These are phyloP conservation scores for Spodoptera litura DNA, from an alignment of 1,140 invertebrate species.

Conservation along the genomic window DNA sequence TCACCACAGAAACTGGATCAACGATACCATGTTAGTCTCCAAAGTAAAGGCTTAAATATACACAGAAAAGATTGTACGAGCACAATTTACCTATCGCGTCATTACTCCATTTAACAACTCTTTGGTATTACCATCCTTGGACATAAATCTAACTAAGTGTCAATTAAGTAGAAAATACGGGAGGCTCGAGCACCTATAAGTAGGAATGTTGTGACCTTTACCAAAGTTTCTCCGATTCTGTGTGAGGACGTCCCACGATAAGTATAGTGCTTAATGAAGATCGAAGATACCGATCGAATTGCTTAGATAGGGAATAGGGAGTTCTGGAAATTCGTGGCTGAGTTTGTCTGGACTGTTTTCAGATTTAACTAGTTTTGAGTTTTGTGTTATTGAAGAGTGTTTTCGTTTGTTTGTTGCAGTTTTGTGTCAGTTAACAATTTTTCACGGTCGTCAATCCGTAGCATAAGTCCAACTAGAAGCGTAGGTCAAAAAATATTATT, in stretches of 20 bases:
- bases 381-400: too few species aligned
- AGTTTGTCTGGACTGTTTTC: neutral
- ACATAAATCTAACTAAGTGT: slow-evolving; percentile 61
- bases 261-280: slow-evolving; percentile 37
- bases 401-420: too few species aligned
- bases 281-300: slow-evolving; percentile 13
- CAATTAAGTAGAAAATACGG: slow-evolving; percentile 61
- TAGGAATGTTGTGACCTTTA: slow-evolving; percentile 44
- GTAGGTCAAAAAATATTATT: too few species aligned
- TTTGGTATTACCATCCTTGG: slow-evolving; percentile 42
- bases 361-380: too few species aligned
- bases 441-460: too few species aligned
- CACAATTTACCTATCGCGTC: slow-evolving; percentile 6
- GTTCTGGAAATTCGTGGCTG: neutral
- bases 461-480: too few species aligned
- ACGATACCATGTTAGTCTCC: too few species aligned
- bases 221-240: slow-evolving; percentile 31
- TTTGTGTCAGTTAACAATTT: too few species aligned
- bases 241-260: slow-evolving; percentile 22
- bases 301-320: slow-evolving; percentile 19
- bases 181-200: slow-evolving; percentile 52
- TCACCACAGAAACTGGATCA: too few species aligned
- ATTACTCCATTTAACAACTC: slow-evolving; percentile 12
- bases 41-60: too few species aligned
- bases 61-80: neutral